phyloP scores from a whole-genome alignment of 2,113 vertebrate genomes.

The Peucedramus taeniatus region DNA sequence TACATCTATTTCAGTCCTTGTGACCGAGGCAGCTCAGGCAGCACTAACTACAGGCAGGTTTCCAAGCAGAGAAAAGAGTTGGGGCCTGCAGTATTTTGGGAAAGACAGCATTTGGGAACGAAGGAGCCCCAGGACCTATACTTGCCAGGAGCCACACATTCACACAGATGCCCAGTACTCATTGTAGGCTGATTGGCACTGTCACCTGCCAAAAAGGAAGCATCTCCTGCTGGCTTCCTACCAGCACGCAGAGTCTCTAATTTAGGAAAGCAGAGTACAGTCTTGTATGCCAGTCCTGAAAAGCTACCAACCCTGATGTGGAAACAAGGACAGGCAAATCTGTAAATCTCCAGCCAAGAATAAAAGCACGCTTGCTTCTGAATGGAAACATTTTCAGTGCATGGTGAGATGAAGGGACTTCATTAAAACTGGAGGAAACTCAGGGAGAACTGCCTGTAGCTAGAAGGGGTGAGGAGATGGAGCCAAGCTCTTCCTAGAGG shows the following conservation, averaged over 20 bases:
- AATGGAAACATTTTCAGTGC: background rate
- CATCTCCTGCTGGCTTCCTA: constrained; percentile 29
- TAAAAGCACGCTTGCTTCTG: background rate
- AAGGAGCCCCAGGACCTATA: background rate
- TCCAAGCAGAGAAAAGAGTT: constrained; percentile 12
- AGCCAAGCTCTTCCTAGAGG: background rate
- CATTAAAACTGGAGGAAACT: background rate
- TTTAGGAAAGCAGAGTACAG: constrained; percentile 31
- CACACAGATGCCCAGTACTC: background rate
- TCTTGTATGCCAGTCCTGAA: constrained; percentile 24
- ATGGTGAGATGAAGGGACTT: background rate
- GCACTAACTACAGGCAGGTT: background rate
- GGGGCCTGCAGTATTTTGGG: background rate
- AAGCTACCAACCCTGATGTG: background rate
- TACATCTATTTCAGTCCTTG: constrained; percentile 10
- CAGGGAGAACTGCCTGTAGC: background rate
- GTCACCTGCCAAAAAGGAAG: background rate
- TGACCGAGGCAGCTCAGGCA: background rate
- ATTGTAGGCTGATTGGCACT: background rate
- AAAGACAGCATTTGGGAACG: background rate
- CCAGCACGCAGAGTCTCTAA: background rate
- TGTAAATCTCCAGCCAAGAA: background rate
- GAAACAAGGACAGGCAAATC: constrained; percentile 18
- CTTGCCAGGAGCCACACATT: background rate
- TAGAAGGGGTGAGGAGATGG: background rate